These are phyloP conservation scores for Drosophila simulans DNA, from an alignment of 1,140 invertebrate species.

Conservation along the genomic window DNA sequence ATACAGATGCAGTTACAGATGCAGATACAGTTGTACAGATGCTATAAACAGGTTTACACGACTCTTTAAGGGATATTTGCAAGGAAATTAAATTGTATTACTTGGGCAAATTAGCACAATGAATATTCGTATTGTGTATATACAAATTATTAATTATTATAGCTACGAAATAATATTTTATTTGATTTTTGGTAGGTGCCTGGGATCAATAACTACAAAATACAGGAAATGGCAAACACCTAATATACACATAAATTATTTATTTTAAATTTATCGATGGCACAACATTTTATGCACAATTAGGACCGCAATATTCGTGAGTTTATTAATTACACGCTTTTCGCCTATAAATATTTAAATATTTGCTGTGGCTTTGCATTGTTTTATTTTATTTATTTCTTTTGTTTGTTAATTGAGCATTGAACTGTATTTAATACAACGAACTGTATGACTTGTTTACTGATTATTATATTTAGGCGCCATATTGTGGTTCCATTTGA, in stretches of 20 bases:
- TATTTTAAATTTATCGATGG: too few species aligned
- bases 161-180: too few species aligned
- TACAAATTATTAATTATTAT: too few species aligned
- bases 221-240: not conserved
- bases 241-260: not conserved
- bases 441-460: not conserved
- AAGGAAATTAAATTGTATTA: too few species aligned
- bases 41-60: too few species aligned
- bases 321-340: not conserved
- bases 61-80: too few species aligned
- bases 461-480: not conserved
- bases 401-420: not conserved
- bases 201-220: not conserved
- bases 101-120: too few species aligned
- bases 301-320: not conserved
- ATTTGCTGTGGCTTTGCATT: not conserved
- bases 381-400: not conserved
- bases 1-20: not conserved
- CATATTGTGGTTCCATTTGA: not conserved
- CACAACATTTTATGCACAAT: too few species aligned
- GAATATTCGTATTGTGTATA: too few species aligned
- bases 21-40: too few species aligned
- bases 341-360: not conserved
- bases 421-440: not conserved
- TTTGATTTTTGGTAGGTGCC: too few species aligned